These are phyloP conservation scores for Graphium colonna DNA, from an alignment of 2,888 invertebrate species.

Conservation along the genomic window DNA sequence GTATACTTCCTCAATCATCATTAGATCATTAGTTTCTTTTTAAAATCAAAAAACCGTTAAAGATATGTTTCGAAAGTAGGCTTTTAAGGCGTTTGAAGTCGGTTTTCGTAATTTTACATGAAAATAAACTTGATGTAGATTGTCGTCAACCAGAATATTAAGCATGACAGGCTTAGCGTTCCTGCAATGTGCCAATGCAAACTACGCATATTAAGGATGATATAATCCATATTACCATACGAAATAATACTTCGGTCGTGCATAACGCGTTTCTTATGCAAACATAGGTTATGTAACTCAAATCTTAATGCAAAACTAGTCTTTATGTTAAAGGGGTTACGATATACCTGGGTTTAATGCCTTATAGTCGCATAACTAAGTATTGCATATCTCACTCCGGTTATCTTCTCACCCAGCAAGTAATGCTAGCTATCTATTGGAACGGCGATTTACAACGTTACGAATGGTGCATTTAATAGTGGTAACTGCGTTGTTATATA, in stretches of 20 bases:
- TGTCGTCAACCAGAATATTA: too few species aligned
- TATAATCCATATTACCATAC: neutral
- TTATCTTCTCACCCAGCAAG: neutral
- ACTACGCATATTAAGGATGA: neutral
- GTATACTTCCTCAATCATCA: too few species aligned
- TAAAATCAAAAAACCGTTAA: too few species aligned
- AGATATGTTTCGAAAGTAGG: too few species aligned
- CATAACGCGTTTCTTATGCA: conserved; percentile 2
- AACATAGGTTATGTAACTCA: neutral
- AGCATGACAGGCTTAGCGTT: too few species aligned
- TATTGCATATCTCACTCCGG: neutral
- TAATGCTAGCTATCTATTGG: neutral
- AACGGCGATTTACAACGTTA: neutral
- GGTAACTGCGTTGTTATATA: too few species aligned
- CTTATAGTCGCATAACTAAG: neutral
- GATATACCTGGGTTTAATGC: neutral
- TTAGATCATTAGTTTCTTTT: too few species aligned
- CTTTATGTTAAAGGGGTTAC: neutral
- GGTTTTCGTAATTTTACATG: too few species aligned
- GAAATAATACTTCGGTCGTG: conserved; percentile 3
- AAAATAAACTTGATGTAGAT: too few species aligned
- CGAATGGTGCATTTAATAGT: neutral
- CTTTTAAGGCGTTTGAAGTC: too few species aligned
- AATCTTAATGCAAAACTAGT: neutral
- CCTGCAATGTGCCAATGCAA: neutral